Evolutionary conservation across 2,888 invertebrate genomes (phyloP).

Genomic region (Scaptomyza polygonia): DNA sequence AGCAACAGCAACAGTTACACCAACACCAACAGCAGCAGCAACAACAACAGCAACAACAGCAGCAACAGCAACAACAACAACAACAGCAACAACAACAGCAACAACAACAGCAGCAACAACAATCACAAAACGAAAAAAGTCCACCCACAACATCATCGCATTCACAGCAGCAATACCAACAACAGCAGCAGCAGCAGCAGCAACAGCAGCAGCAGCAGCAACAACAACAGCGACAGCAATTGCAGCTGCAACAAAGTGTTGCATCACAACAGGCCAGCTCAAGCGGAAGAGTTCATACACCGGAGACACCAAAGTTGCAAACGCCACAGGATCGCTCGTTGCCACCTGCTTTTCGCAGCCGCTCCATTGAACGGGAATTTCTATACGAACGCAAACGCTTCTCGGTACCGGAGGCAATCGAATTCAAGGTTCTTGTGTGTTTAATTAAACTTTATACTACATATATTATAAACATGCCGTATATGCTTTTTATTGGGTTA

Average conservation of each 20-base stretch:
- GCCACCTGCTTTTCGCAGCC: slow-evolving; percentile 83
- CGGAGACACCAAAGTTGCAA: slow-evolving; percentile 72
- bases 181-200: slow-evolving; percentile 61
- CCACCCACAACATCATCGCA: slow-evolving; percentile 72
- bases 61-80: slow-evolving; percentile 76
- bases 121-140: slow-evolving; percentile 68
- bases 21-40: slow-evolving; percentile 80
- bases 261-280: slow-evolving; percentile 32
- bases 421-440: slow-evolving; percentile 73
- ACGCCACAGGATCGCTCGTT: slow-evolving; percentile 82
- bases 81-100: slow-evolving; percentile 82
- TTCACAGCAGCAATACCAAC: slow-evolving; percentile 80
- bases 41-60: slow-evolving; percentile 80
- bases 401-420: slow-evolving; percentile 80
- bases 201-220: slow-evolving; percentile 58
- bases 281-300: slow-evolving; percentile 54
- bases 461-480: background rate
- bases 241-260: slow-evolving; percentile 45
- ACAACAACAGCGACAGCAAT: slow-evolving; percentile 66
- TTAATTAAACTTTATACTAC: slow-evolving; percentile 3
- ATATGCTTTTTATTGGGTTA: background rate
- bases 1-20: slow-evolving; percentile 75
- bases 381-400: slow-evolving; percentile 82
- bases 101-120: slow-evolving; percentile 80
- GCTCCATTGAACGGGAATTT: slow-evolving; percentile 82